Percentiles rank a stretch among this genome's conserved stretches.
These are phyloP conservation scores for Hemicordylus capensis DNA, from an alignment of 2,113 vertebrate species.

Conservation along the genomic window DNA sequence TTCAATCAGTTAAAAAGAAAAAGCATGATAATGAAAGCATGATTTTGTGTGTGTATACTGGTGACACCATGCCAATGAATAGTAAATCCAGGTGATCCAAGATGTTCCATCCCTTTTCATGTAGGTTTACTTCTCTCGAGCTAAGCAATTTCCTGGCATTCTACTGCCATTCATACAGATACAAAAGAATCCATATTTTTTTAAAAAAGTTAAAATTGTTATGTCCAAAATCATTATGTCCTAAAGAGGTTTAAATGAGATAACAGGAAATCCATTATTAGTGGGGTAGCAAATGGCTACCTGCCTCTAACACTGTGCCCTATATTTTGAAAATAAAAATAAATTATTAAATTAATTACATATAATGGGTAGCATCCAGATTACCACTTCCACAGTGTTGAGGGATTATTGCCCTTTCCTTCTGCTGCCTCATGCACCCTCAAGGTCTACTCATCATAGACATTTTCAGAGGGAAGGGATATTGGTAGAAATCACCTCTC, in stretches of 20 bases:
- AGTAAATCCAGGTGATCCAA: constrained; percentile 18
- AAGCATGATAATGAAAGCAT: constrained; percentile 45
- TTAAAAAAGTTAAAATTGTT: too few relatives aligned
- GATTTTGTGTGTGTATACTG: constrained; percentile 42
- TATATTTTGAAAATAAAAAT: background rate
- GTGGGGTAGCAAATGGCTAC: background rate
- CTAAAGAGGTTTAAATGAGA: too few relatives aligned
- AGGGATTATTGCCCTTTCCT: too few relatives aligned
- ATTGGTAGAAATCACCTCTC: too few relatives aligned
- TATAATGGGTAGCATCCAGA: too few relatives aligned
- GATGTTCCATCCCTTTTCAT: constrained; percentile 61
- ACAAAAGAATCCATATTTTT: background rate
- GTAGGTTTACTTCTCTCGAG: background rate
- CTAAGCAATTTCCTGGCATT: constrained; percentile 1
- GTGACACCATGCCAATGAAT: constrained; percentile 43
- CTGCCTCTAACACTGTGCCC: accelerated
- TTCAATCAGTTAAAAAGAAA: constrained; percentile 53
- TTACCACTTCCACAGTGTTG: too few relatives aligned
- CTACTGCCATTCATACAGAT: background rate
- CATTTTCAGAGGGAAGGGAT: too few relatives aligned
- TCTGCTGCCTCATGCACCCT: too few relatives aligned
- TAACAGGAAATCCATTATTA: background rate
- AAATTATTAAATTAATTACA: too few relatives aligned
- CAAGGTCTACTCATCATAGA: too few relatives aligned
- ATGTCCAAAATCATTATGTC: too few relatives aligned